These are phyloP conservation scores for Ichneumoninae sp. DNA, from an alignment of 2,888 invertebrate genomes.

Conservation along the genomic window DNA sequence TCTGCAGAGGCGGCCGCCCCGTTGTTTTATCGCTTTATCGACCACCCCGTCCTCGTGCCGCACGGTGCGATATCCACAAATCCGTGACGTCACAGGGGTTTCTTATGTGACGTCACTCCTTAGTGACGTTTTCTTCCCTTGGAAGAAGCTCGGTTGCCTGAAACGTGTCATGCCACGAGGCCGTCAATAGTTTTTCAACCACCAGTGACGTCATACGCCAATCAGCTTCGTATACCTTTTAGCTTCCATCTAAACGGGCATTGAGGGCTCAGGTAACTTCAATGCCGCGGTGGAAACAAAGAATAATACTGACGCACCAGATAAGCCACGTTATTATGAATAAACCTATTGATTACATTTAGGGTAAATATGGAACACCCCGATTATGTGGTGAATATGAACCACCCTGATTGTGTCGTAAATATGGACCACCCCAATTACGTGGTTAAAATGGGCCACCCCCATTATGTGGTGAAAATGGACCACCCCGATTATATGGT, in stretches of 20 bases:
- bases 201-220: not conserved
- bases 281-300: constrained; percentile 12
- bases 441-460: no score
- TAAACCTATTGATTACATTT: not conserved
- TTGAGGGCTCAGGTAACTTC: constrained; percentile 18
- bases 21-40: constrained; percentile 17
- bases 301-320: constrained; percentile 44
- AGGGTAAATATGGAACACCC: not conserved
- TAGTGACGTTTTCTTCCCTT: constrained; percentile 15
- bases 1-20: not conserved
- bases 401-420: no score
- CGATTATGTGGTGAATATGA: no score
- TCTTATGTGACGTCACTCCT: constrained; percentile 28
- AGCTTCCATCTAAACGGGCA: not conserved
- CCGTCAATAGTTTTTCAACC: constrained; percentile 10
- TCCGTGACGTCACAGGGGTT: constrained; percentile 27
- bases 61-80: not conserved
- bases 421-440: no score
- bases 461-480: no score
- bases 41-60: not conserved
- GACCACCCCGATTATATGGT: no score
- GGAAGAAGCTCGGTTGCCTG: not conserved
- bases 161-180: constrained; percentile 16
- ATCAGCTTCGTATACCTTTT: not conserved
- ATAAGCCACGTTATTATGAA: constrained; percentile 10